These are phyloP conservation scores for Chloroceryle inda DNA, from an alignment of 2,797 vertebrate genomes.

Conservation along the genomic window DNA sequence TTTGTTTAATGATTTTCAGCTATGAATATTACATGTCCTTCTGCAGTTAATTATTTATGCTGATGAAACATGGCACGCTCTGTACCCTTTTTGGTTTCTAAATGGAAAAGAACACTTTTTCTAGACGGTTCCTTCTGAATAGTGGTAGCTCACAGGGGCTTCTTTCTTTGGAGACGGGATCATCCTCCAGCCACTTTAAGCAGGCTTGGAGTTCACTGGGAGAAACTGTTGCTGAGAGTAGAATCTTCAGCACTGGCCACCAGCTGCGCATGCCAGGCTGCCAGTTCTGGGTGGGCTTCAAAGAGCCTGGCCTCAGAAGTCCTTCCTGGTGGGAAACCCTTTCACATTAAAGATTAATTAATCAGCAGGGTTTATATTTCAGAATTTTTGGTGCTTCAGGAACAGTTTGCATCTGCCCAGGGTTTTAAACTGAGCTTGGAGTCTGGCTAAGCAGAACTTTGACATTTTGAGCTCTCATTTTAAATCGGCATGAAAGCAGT, in stretches of 20 bases:
- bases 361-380: background rate
- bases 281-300: background rate
- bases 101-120: slow-evolving; percentile 41
- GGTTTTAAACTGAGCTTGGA: slow-evolving; percentile 5
- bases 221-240: background rate
- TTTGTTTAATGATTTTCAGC: slow-evolving; percentile 76
- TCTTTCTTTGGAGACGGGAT: background rate
- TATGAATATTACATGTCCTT: slow-evolving; percentile 78
- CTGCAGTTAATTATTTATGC: slow-evolving; percentile 79
- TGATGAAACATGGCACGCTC: slow-evolving; percentile 64
- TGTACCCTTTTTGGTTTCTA: slow-evolving; percentile 60
- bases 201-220: background rate
- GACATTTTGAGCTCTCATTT: slow-evolving; percentile 35
- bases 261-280: background rate
- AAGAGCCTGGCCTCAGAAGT: slow-evolving; percentile 21
- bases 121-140: slow-evolving; percentile 19
- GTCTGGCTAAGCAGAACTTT: slow-evolving; percentile 10
- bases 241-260: background rate
- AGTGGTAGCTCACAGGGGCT: background rate
- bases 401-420: background rate
- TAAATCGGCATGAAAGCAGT: background rate
- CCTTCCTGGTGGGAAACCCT: slow-evolving; percentile 1
- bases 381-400: background rate
- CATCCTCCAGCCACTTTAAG: background rate
- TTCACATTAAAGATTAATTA: background rate